Evolutionary conservation across 2,888 invertebrate species (phyloP), one percentile per base, ranked within the genome.

Genomic region (Eupithecia subfuscata): DNA sequence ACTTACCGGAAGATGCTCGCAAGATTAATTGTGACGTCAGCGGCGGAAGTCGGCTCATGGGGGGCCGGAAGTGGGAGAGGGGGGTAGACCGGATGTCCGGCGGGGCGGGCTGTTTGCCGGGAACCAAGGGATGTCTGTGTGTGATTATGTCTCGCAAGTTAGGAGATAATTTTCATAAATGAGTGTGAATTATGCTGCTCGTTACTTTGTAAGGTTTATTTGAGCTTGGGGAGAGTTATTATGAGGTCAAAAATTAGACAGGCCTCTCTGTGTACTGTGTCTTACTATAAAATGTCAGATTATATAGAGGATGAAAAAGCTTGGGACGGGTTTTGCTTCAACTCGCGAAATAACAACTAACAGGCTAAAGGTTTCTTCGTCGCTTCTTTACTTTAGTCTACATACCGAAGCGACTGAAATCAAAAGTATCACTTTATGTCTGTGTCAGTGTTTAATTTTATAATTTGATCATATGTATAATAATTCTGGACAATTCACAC

Each of bases 81-180:
- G 81, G 82, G 82, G 85, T 84, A 87, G 86, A 86, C 89, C 92
- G 91, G 91, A 91, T 78, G 85, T 91, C 92, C 91, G 91, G 88
- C 85, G 86, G 83, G 81, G 85, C 86, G 84, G 83, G 82, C 85
- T 84, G 87, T 86, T 85, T 86, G 85, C 86, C 80, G 80, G 80
- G 80, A 78, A 79, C 81, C 78, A 77, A 76, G 80, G 82, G 80
- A 77, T 79, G 81, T 75, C 80, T 80, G 78, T 79, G 75, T 82
- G 79, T 82, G 80, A 80, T 82, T 81, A 81, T 75, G 79, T 81
- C 82, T 82, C 80, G 75, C 71, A 79, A 82, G 80, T 81, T 80
- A 67, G 71, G 76, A 80, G 80, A 82, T 81, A 75, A 80, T 80
- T 82, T 80, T 80, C 75, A 81, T 80, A 82, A 82, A 78, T 80